Evolutionary conservation across 2,888 invertebrate species (phyloP).

Genomic region (Amphimallon solstitiale): DNA sequence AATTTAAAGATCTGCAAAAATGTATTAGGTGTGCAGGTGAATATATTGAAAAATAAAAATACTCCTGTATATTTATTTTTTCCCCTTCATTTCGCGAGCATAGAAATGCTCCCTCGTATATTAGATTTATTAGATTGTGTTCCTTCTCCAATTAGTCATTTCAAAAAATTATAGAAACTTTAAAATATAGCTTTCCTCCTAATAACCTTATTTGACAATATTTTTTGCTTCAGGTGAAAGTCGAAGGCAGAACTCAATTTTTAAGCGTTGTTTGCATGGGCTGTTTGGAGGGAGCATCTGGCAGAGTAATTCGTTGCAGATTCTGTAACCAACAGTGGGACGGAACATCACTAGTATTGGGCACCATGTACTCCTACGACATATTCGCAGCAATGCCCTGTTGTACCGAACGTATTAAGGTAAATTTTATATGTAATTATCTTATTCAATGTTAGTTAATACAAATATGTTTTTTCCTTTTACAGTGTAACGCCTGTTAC

Average conservation of each 20-base stretch:
- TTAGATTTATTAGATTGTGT: too few relatives aligned
- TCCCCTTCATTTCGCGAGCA: too few relatives aligned
- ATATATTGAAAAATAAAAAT: too few relatives aligned
- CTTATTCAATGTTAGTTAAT: not conserved
- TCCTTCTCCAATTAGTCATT: too few relatives aligned
- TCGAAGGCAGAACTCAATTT: slow-evolving; percentile 89
- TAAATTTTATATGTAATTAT: slow-evolving; percentile 59
- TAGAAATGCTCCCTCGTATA: too few relatives aligned
- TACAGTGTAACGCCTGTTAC: slow-evolving; percentile 92
- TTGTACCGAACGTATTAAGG: slow-evolving; percentile 92
- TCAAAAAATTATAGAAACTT: too few relatives aligned
- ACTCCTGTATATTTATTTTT: too few relatives aligned
- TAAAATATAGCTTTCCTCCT: too few relatives aligned
- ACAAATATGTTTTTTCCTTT: slow-evolving; percentile 42
- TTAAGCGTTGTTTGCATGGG: slow-evolving; percentile 95
- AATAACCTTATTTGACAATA: too few relatives aligned
- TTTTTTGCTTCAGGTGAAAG: slow-evolving; percentile 77
- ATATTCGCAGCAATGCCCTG: slow-evolving; percentile 98
- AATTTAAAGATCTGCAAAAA: too few relatives aligned
- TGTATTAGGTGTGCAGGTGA: too few relatives aligned
- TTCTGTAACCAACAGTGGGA: slow-evolving; percentile 91
- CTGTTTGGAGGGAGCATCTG: slow-evolving; percentile 86
- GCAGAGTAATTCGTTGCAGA: slow-evolving; percentile 82
- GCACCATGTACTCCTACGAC: slow-evolving; percentile 98
- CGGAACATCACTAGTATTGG: slow-evolving; percentile 91